phyloP scores from a whole-genome alignment of 1,140 invertebrate species.

The Drosophila punjabiensis region DNA sequence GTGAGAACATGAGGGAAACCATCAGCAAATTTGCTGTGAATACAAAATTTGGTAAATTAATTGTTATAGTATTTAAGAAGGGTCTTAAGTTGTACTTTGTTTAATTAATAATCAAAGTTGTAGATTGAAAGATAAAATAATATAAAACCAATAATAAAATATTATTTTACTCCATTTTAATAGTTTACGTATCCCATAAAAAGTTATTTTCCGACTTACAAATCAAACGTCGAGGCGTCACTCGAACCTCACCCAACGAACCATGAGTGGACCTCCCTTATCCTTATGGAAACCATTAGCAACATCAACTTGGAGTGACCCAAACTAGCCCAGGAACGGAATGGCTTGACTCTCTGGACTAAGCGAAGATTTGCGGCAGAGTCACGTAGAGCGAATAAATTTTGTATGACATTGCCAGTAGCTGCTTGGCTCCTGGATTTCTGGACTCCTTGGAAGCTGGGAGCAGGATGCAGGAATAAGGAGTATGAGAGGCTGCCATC shows the following conservation, averaged over 20 bases:
- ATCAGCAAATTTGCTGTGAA: not conserved
- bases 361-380: constrained; percentile 52
- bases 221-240: not conserved
- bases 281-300: constrained; percentile 57
- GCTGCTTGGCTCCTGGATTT: constrained; percentile 8
- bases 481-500: constrained; percentile 19
- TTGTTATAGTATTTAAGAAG: not conserved
- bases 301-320: constrained; percentile 28
- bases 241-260: constrained; percentile 47
- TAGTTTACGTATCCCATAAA: not conserved
- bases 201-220: not conserved
- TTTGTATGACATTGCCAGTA: constrained; percentile 44
- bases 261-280: constrained; percentile 39
- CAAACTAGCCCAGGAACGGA: constrained; percentile 33
- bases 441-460: constrained; percentile 6
- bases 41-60: constrained; percentile 11
- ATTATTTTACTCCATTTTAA: not conserved
- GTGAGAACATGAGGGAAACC: not conserved
- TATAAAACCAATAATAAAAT: not conserved
- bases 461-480: not conserved
- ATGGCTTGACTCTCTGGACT: constrained; percentile 38
- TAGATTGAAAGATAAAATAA: too few species aligned
- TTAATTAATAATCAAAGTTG: not conserved
- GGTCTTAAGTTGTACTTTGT: not conserved
- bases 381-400: constrained; percentile 67